Evolutionary conservation across 2,888 invertebrate species (phyloP).

Genomic region (Dolichopus griseipennis): DNA sequence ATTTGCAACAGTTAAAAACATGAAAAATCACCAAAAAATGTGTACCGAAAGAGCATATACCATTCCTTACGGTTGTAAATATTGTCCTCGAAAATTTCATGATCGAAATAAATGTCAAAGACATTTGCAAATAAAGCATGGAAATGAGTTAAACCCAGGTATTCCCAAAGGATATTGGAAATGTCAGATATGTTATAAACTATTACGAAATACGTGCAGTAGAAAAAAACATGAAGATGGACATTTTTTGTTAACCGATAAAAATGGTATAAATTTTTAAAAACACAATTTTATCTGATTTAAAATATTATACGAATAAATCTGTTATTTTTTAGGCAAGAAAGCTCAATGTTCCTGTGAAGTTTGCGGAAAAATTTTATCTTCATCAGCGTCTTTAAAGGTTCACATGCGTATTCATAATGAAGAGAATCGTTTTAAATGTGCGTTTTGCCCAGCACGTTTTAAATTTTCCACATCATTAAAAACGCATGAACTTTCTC

Average conservation of each 20-base stretch:
- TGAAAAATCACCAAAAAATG: neutral
- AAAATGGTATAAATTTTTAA: neutral
- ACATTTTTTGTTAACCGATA: neutral
- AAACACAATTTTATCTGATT: neutral
- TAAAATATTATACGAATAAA: neutral
- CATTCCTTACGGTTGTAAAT: neutral
- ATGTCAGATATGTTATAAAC: slow-evolving; percentile 7
- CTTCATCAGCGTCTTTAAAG: slow-evolving; percentile 2
- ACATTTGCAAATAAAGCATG: neutral
- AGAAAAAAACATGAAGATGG: slow-evolving; percentile 9
- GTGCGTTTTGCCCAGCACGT: slow-evolving; percentile 4
- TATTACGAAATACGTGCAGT: neutral
- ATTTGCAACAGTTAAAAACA: neutral
- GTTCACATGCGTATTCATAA: slow-evolving; percentile 10
- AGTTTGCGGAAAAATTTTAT: slow-evolving; percentile 5
- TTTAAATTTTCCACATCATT: slow-evolving; percentile 11
- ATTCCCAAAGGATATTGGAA: slow-evolving; percentile 7
- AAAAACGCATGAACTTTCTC: neutral
- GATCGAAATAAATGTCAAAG: neutral
- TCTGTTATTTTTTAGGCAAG: neutral
- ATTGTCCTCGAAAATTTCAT: neutral
- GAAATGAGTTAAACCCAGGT: neutral
- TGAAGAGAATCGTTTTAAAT: slow-evolving; percentile 8
- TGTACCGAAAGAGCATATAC: neutral
- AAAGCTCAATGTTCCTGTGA: neutral